Evolutionary conservation across 2,797 vertebrate species (phyloP), one percentile per base, ranked within the genome.

Genomic region (Spinibarbus caldwelli): DNA sequence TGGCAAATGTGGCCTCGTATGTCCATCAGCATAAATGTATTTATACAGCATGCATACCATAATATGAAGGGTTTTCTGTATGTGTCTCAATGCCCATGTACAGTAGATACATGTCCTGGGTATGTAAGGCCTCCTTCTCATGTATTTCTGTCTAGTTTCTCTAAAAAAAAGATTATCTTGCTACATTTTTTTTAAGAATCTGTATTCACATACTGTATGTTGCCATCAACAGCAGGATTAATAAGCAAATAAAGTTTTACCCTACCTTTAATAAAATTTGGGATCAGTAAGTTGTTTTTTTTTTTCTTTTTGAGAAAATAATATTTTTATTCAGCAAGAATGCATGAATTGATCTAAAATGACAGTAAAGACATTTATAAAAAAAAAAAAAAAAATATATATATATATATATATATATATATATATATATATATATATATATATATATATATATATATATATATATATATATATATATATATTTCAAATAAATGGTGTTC

Each of bases 41-140:
- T 77, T 62, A 71, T 78, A 84, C 36, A 70, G 47, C 21, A 57
- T 84, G 64, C 31, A 62, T 45, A 7, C 34, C n/a, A 62, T 43
- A 41, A 21, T 43, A 31, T 82, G 12, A 72, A 57, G 19, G 36
- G 19, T 41, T 72, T 70, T 73, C 19, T 87, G n/a, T 80, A 34
- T 54, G 17, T 70, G 43, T 54, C 47, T 71, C 29, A 64, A 6
- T 62, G 77, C 78, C 64, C 7, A 26, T 64, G 19, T 31, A 45
- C 19, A 54, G 47, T 52, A 54, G 47, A 45, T 57, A 36, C 14
- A 49, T 77, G 49, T 21, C 21, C 49, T 15, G 41, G 19, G 23
- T n/a, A 67, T n/a, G 21, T 29, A 70, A 66, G 68, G 21, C 19
- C 19, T 80, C 11, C 26, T 31, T 12, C 41, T 80, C 4, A 21